Base-by-base conservation (phyloP, 1,140 invertebrate genomes). In the Drosophila cardini region DNA sequence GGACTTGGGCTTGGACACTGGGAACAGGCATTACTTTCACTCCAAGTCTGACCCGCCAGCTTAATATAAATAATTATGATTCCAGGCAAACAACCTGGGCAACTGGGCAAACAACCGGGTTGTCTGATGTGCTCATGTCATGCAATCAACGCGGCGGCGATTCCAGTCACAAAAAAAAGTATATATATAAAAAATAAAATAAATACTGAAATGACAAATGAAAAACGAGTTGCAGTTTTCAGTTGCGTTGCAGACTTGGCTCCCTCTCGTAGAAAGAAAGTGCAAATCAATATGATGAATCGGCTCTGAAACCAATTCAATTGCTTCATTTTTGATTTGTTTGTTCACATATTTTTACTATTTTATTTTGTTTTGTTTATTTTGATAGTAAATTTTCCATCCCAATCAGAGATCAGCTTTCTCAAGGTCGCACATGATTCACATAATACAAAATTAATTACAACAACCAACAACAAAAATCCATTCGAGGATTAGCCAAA, bases 61-160 rank as follows among this genome's bases (percentile, higher is more conserved):
- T 87, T 89, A 90, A 87, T 84, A 89, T 78, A 84, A 87, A 87
- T 89, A 87, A 89, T 80, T 87, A 80, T 76, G 63, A 69, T 71
- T 78, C 38, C 78, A 75, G 36, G 36, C 26, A 15, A 30, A 21
- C 63, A 63, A 32, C 13, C 53, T n/a, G 15, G 60, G 46, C 60
- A 57, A 43, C 13, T 45, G 11, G 16, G 18, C 11, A 7, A 34
- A 5, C 30, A 50, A 38, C 32, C 34, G 13, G 45, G 16, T 43
- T 40, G 53, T 50, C 72, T 87, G 84, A 87, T 87, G 80, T 76
- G 84, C 67, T 70, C 84, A 68, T 74, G 83, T 90, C 83, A 87
- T 80, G 83, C 83, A 87, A 87, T 87, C 83, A 87, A 72, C 72
- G 80, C 64, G 55, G 80, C 64, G 55, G 53, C 50, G 34, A 52